These are phyloP conservation scores for Callorhinus ursinus DNA, from an alignment of 2,113 vertebrate genomes.

Conservation along the genomic window DNA sequence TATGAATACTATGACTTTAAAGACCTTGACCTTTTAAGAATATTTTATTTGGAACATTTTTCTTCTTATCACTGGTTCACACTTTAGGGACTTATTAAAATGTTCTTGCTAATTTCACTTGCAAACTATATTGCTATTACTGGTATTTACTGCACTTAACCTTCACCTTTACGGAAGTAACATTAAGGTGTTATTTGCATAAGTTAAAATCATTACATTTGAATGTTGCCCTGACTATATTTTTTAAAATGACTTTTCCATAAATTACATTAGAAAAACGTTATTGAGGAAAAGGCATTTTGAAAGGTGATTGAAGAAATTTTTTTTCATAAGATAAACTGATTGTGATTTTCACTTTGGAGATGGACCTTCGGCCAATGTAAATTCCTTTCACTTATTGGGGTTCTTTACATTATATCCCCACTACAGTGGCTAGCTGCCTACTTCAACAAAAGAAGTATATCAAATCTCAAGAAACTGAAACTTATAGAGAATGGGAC, in stretches of 20 bases:
- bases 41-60: slow-evolving; percentile 84
- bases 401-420: not conserved
- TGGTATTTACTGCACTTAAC: slow-evolving; percentile 78
- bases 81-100: slow-evolving; percentile 82
- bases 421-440: not conserved
- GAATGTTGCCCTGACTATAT: not conserved
- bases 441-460: not conserved
- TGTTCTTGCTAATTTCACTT: slow-evolving; percentile 79
- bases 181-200: slow-evolving; percentile 49
- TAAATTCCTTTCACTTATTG: not conserved
- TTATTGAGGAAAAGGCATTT: slow-evolving; percentile 38
- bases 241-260: slow-evolving; percentile 41
- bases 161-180: slow-evolving; percentile 65
- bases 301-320: not conserved
- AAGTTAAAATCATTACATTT: slow-evolving; percentile 48
- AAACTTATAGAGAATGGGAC: not conserved
- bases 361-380: not conserved
- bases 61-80: slow-evolving; percentile 80
- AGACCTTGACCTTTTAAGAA: slow-evolving; percentile 77
- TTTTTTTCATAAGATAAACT: not conserved
- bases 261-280: slow-evolving; percentile 21
- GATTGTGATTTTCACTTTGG: not conserved
- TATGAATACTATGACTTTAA: slow-evolving; percentile 71
- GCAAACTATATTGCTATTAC: slow-evolving; percentile 71
- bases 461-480: not conserved